Percentiles rank a stretch among this genome's conserved stretches.
phyloP scores from a whole-genome alignment of 2,113 vertebrate genomes.

The Notiomystis cincta region DNA sequence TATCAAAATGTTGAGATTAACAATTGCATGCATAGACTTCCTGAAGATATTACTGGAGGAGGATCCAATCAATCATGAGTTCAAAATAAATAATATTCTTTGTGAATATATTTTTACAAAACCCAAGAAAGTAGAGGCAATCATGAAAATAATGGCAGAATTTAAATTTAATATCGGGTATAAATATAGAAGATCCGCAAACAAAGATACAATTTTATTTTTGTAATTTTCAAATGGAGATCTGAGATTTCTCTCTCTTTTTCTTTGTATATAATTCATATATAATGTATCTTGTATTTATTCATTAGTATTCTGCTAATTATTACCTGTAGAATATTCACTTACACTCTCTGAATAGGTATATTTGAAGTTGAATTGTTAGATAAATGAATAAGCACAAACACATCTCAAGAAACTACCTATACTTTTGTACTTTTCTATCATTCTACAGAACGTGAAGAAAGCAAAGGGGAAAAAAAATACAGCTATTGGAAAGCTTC shows the following conservation, averaged over 20 bases:
- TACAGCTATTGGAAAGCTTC: not conserved
- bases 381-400: not conserved
- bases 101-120: not conserved
- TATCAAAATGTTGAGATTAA: not conserved
- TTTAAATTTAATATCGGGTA: not conserved
- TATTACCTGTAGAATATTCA: not conserved
- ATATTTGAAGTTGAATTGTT: not conserved
- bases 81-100: not conserved
- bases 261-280: not conserved
- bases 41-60: not conserved
- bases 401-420: accelerated
- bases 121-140: not conserved
- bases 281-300: not conserved
- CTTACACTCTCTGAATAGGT: not conserved
- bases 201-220: not conserved
- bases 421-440: not conserved
- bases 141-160: not conserved
- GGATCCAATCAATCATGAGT: not conserved
- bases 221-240: not conserved
- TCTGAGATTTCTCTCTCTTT: not conserved
- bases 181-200: not conserved
- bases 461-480: not conserved
- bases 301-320: not conserved
- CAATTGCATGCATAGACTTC: not conserved
- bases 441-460: not conserved